Base-by-base conservation (phyloP, 2,888 invertebrate species). In the Philonicus albiceps region DNA sequence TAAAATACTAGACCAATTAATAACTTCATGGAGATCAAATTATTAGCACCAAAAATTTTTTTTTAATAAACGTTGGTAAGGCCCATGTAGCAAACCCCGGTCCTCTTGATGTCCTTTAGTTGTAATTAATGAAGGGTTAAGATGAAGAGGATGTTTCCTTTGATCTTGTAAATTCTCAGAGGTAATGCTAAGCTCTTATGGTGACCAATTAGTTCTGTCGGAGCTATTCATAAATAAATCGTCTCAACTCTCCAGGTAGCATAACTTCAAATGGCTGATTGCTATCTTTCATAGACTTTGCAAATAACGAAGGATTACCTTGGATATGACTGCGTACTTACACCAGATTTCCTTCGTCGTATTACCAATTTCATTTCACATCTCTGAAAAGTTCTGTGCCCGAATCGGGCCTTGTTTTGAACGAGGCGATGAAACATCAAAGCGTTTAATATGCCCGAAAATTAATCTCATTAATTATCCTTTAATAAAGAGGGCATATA, bases 41-140 rank as follows among this genome's bases (percentile, higher is more conserved):
- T 19, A 64, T 22, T 11, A 64, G 11, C n/a, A 53, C 3, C 7
- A 11, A 64, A 64, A 8, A 7, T 3, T 11, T 5, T 64, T 19
- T 19, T 22, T 64, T 22, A 64, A 22, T 27, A 11, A 64, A 64
- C 8, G 2, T 13, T 64, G 64, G 11, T 64, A 64, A 3, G 11
- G 19, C 27, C 19, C 22, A 55, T 5, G n/a, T 11, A 55, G 22
- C 55, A 22, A 43, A 13, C 19, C 19, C 8, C 22, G 22, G 7
- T 5, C 55, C 22, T 22, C 55, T 8, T 8, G 11, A 64, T 11
- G 27, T 64, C 64, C 49, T 43, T 85, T 85, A 73, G 43, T 85
- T n/a, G 7, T 85, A 27, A 72, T 83, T 83, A 83, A 83, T 83
- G 72, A 83, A 83, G 83, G 22, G 40, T 83, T 83, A 64, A 64